Base-by-base conservation (phyloP, 1,140 invertebrate genomes). In the Trachymyrmex septentrionalis region DNA sequence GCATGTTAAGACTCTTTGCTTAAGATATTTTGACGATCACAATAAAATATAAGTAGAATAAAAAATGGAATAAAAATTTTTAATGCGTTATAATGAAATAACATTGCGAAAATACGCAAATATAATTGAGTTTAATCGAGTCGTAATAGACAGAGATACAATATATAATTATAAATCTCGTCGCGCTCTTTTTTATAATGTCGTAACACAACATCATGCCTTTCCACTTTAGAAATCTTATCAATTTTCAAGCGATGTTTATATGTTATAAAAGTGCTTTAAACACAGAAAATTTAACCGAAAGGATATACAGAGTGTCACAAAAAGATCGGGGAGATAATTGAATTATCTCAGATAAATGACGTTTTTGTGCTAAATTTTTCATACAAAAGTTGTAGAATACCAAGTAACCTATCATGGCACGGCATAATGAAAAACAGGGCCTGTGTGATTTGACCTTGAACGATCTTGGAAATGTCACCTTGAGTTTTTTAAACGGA, bases 161-260 rank as follows among this genome's bases (percentile, higher is more conserved):
- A 66, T 76, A 21, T n/a, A 57, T 55, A 12, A 44, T 44, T 24
- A 75, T 50, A 48, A 48, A n/a, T 38, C 21, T 69, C 21, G 6
- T 48, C 50, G 1, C 53, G 16, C 16, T 64, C 16, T 61, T 16
- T 63, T 63, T 77, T 48, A 21, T 14, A 69, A 27, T 48, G 48
- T 78, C 21, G 1, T 50, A 78, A 77, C 44, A 77, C 44, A 30
- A n/a, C 50, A 50, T 78, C 19, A 50, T 57, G 24, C 2, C 34
- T 24, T 34, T 16, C 38, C 0, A 24, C 14, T 69, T 12, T 78
- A 38, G 5, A 81, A 34, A 4, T 38, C 6, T 78, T 50, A 21
- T 50, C 14, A 81, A 71, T 71, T 71, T 57, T 27, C 16, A 71
- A 27, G 21, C 21, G 16, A 77, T 64, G 7, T 64, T 48, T 21